Evolutionary conservation across 2,113 vertebrate genomes (phyloP).

Genomic region (Thamnaconus septentrionalis): DNA sequence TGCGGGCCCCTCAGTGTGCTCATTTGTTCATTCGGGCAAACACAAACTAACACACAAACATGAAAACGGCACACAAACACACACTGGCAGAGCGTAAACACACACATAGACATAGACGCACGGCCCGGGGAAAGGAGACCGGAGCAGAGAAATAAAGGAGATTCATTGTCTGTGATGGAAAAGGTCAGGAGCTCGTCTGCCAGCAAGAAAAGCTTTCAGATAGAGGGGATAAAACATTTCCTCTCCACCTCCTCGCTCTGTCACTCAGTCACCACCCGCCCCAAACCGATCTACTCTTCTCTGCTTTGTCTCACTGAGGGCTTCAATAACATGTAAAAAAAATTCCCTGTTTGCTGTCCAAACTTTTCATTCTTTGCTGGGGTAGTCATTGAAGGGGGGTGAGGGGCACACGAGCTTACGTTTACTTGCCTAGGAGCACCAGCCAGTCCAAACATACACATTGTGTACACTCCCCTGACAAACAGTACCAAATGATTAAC

Average conservation of each 20-base stretch:
- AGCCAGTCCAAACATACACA: slow-evolving; percentile 29
- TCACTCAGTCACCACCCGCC: slow-evolving; percentile 5
- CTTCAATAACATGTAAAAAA: no score
- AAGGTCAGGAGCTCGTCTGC: slow-evolving; percentile 45
- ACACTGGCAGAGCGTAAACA: not conserved
- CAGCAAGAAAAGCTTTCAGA: slow-evolving; percentile 41
- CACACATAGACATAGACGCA: not conserved
- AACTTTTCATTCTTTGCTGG: not conserved
- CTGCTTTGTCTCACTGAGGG: no score
- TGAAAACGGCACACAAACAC: no score
- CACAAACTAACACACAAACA: not conserved
- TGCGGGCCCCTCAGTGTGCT: not conserved
- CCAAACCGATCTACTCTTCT: not conserved
- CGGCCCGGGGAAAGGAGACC: not conserved
- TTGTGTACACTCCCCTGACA: not conserved
- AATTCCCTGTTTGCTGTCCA: no score
- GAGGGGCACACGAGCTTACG: no score
- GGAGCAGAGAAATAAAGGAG: slow-evolving; percentile 16
- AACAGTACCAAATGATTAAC: slow-evolving; percentile 43
- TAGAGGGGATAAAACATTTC: slow-evolving; percentile 56
- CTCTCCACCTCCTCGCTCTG: slow-evolving; percentile 23
- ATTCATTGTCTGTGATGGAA: slow-evolving; percentile 40
- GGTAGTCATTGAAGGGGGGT: no score
- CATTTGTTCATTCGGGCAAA: not conserved
- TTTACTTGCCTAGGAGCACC: not conserved